phyloP scores from a whole-genome alignment of 2,888 invertebrate genomes.

The Hirtodrosophila cameraria region DNA sequence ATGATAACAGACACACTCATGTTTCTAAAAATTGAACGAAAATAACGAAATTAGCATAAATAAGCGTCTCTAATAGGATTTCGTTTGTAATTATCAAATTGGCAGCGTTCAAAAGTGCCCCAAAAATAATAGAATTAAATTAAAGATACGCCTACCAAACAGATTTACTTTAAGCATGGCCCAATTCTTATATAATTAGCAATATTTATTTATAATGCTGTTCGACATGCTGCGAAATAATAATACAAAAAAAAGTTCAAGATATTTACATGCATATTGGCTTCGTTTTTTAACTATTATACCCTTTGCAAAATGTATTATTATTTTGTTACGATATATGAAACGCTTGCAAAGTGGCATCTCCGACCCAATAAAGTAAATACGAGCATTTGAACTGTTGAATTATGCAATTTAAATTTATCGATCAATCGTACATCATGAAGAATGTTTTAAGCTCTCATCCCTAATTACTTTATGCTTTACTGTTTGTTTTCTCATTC shows the following conservation, averaged over 20 bases:
- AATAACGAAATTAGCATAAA: constrained; percentile 74
- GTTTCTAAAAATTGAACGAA: constrained; percentile 66
- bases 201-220: neutral
- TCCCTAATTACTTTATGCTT: too few species aligned
- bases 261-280: constrained; percentile 22
- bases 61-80: constrained; percentile 75
- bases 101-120: constrained; percentile 36
- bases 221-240: neutral
- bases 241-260: constrained; percentile 1
- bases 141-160: constrained; percentile 26
- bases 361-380: too few species aligned
- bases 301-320: too few species aligned
- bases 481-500: too few species aligned
- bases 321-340: too few species aligned
- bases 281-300: constrained; percentile 32
- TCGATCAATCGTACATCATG: too few species aligned
- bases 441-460: too few species aligned
- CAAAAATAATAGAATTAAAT: constrained; percentile 43
- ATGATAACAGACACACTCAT: constrained; percentile 69
- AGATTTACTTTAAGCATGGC: constrained; percentile 17
- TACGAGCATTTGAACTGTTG: too few species aligned
- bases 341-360: too few species aligned
- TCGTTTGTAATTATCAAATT: constrained; percentile 75
- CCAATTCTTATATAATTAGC: neutral
- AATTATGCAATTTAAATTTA: too few species aligned